These are phyloP conservation scores for Clavelina lepadiformis DNA, from an alignment of 23 tunicate species.

Conservation along the genomic window DNA sequence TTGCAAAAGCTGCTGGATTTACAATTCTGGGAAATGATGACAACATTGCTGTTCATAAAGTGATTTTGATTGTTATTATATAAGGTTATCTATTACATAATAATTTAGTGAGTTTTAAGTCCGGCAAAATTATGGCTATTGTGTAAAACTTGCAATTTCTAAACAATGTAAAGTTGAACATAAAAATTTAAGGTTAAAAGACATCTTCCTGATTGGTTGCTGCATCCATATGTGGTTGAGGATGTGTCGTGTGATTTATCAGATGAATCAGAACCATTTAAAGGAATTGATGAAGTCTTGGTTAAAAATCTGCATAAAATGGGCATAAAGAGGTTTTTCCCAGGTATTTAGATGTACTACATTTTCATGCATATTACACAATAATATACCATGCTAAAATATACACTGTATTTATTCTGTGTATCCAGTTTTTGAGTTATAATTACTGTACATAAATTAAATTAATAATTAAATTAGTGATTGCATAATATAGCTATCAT, in stretches of 20 bases:
- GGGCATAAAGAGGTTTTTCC: constrained; percentile 42
- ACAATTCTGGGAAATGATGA: too few relatives aligned
- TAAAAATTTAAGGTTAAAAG: constrained; percentile 7
- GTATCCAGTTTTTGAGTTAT: too few relatives aligned
- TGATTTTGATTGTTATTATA: too few relatives aligned
- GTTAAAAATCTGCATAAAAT: constrained; percentile 29
- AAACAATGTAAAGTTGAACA: neutral
- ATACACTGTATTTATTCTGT: neutral
- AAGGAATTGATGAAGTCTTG: constrained; percentile 14
- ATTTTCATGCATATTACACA: neutral
- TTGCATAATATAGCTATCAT: too few relatives aligned
- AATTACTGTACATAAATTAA: too few relatives aligned
- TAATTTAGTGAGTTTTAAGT: too few relatives aligned
- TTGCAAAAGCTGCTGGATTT: too few relatives aligned
- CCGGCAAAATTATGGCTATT: too few relatives aligned
- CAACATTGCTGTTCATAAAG: too few relatives aligned
- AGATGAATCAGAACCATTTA: neutral
- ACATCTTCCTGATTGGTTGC: constrained; percentile 22
- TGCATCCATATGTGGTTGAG: constrained; percentile 19
- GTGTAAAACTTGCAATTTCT: too few relatives aligned
- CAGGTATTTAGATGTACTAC: constrained; percentile 14
- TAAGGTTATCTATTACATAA: too few relatives aligned
- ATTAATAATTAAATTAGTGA: too few relatives aligned
- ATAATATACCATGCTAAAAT: neutral
- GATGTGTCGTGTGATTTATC: constrained; percentile 10